Percentiles rank a stretch among this genome's conserved stretches.
Evolutionary conservation across 2,113 vertebrate species (phyloP).

Genomic region (Lathamus discolor): DNA sequence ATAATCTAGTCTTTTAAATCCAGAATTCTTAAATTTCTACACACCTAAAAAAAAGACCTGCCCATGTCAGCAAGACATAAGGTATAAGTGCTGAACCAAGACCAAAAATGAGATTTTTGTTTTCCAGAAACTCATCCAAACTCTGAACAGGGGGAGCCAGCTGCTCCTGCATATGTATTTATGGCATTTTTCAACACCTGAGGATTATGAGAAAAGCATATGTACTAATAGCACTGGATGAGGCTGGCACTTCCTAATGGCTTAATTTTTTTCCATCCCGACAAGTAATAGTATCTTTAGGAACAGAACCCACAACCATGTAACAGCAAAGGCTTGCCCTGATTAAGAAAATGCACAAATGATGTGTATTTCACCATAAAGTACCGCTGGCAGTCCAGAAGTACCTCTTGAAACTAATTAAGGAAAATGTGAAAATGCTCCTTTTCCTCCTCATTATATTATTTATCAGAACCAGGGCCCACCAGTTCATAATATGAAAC

Average conservation of each 20-base stretch:
- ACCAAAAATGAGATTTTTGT: not conserved
- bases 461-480: not conserved
- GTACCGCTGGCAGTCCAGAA: not conserved
- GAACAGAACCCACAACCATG: not conserved
- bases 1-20: not conserved
- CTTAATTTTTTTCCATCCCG: not conserved
- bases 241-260: not conserved
- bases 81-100: not conserved
- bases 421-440: not conserved
- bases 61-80: not conserved
- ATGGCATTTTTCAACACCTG: not conserved
- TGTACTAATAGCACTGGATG: not conserved
- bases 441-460: no score
- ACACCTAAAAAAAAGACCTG: not conserved
- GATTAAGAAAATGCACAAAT: not conserved
- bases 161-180: not conserved
- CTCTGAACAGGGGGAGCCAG: not conserved
- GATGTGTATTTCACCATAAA: not conserved
- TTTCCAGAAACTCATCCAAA: not conserved
- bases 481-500: not conserved
- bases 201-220: not conserved
- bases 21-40: not conserved
- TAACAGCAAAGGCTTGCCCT: not conserved
- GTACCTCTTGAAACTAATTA: not conserved
- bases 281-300: not conserved